Percentiles rank a stretch among this genome's conserved stretches.
phyloP scores from a whole-genome alignment of 2,888 invertebrate species.

The Rutpela maculata region DNA sequence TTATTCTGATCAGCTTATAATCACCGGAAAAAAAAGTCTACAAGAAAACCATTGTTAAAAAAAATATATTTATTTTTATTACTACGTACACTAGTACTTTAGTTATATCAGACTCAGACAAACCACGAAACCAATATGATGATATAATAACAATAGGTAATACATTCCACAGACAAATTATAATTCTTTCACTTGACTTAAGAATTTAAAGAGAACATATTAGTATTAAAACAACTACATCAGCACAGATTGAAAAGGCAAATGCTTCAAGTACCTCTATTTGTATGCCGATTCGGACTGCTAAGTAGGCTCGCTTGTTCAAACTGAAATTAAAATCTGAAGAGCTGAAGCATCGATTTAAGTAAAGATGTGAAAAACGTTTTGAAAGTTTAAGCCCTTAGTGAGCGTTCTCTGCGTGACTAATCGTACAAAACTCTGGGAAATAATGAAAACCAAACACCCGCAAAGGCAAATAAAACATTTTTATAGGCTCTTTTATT shows the following conservation, averaged over 20 bases:
- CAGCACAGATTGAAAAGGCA: neutral
- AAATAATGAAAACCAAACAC: neutral
- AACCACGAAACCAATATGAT: too few species aligned
- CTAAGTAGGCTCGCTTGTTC: neutral
- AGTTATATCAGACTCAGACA: too few species aligned
- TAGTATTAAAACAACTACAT: neutral
- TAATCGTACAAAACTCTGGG: neutral
- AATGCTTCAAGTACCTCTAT: neutral
- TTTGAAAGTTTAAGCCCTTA: neutral
- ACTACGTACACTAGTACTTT: too few species aligned
- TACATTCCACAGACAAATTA: neutral
- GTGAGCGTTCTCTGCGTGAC: neutral
- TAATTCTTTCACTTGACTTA: neutral
- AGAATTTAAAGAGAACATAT: neutral
- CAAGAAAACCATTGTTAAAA: too few species aligned
- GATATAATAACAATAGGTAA: too few species aligned
- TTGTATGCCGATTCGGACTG: neutral
- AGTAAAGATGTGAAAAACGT: neutral
- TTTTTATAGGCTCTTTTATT: conserved; percentile 55
- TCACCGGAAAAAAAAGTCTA: too few species aligned
- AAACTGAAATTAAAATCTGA: conserved; percentile 10
- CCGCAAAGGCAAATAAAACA: conserved; percentile 48
- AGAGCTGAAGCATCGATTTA: neutral
- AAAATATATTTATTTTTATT: too few species aligned
- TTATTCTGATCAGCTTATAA: too few species aligned